A percentile compares a stretch with the other conserved stretches of the same genome.
These are phyloP conservation scores for Morelia viridis DNA, from an alignment of 2,797 vertebrate species.

Conservation along the genomic window DNA sequence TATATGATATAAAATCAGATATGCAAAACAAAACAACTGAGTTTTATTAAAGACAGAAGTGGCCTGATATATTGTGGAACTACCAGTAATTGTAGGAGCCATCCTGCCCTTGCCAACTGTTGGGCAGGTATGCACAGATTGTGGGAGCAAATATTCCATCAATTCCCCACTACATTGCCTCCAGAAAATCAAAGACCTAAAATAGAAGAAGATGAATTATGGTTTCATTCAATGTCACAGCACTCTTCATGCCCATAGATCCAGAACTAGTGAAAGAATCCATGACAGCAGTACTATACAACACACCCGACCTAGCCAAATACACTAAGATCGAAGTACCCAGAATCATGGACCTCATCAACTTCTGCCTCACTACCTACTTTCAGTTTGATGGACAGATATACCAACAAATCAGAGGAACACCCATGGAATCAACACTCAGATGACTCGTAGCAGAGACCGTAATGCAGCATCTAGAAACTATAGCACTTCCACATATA, in stretches of 20 bases:
- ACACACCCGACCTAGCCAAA: not conserved
- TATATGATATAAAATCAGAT: not conserved
- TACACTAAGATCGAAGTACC: not conserved
- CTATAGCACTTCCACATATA: not conserved
- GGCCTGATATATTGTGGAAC: not conserved
- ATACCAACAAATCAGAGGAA: not conserved
- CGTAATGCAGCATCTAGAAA: not conserved
- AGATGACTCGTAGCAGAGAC: not conserved
- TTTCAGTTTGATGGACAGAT: not conserved
- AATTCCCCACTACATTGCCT: not conserved
- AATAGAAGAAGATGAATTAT: not conserved
- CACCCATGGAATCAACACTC: not conserved
- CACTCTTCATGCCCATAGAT: not conserved
- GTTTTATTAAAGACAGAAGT: not conserved
- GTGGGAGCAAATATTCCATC: not conserved
- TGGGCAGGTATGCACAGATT: not conserved
- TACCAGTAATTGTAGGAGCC: not conserved
- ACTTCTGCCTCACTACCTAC: not conserved
- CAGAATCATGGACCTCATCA: not conserved
- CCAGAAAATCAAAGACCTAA: not conserved
- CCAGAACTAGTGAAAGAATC: not conserved
- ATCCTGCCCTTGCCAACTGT: not conserved
- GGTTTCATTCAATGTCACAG: not conserved
- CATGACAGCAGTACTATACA: not conserved
- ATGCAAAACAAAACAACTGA: not conserved